A percentile compares a stretch with the other conserved stretches of the same genome.
These are phyloP conservation scores for Collichthys lucidus DNA, from an alignment of 2,113 vertebrate genomes.

Conservation along the genomic window DNA sequence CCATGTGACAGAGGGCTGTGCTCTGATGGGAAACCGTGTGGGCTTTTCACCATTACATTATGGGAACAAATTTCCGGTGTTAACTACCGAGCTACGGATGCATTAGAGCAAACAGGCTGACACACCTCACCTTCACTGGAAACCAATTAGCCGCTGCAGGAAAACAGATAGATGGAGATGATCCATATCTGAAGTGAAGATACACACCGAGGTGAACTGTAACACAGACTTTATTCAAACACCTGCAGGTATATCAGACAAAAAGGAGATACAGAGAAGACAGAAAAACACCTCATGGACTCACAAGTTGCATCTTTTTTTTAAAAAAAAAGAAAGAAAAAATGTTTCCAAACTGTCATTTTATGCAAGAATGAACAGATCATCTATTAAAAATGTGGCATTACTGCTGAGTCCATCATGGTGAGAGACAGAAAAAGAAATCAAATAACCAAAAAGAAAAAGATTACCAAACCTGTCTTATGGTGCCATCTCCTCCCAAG, in stretches of 20 bases:
- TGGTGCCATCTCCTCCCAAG: constrained; percentile 44
- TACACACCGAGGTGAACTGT: constrained; percentile 51
- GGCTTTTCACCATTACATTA: constrained; percentile 72
- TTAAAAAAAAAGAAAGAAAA: constrained; percentile 21
- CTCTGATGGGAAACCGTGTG: constrained; percentile 75
- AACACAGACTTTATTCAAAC: constrained; percentile 79
- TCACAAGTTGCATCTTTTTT: constrained; percentile 39
- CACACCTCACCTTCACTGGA: constrained; percentile 19
- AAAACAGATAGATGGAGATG: too few relatives aligned
- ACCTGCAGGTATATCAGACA: constrained; percentile 72
- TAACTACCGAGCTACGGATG: constrained; percentile 52
- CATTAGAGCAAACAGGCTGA: constrained; percentile 30
- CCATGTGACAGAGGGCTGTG: constrained; percentile 78
- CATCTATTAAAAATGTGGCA: constrained; percentile 34
- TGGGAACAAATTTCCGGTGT: constrained; percentile 69
- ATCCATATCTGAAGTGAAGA: background rate
- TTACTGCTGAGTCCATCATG: constrained; percentile 43
- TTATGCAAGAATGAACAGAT: constrained; percentile 43
- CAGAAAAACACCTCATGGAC: constrained; percentile 55
- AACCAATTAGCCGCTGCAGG: background rate
- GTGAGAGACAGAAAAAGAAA: constrained; percentile 23
- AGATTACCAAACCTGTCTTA: constrained; percentile 38
- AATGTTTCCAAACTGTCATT: constrained; percentile 43
- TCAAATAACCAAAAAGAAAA: background rate
- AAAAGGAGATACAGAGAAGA: constrained; percentile 28